phyloP scores from a whole-genome alignment of 2,888 invertebrate genomes.

The Cephus sareptanus region DNA sequence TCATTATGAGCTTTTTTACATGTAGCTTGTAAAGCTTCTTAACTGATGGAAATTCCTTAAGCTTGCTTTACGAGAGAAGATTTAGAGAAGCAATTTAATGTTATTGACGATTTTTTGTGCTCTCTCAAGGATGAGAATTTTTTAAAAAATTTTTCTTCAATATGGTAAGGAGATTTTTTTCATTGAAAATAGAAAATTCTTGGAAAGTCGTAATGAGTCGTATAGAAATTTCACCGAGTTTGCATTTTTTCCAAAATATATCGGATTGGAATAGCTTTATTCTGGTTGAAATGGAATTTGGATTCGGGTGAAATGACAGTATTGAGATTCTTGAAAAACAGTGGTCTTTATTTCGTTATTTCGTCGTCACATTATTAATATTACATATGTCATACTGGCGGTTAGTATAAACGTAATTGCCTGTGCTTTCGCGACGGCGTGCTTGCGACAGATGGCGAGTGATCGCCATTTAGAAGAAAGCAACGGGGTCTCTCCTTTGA shows the following conservation, averaged over 20 bases:
- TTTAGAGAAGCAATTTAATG: not conserved
- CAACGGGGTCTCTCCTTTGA: not conserved
- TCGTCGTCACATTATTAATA: conserved; percentile 26
- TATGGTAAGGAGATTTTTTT: too few species aligned
- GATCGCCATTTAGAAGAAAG: not conserved
- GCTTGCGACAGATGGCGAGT: not conserved
- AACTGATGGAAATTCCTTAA: not conserved
- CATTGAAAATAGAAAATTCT: not conserved
- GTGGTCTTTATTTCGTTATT: conserved; percentile 48
- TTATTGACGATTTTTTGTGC: not conserved
- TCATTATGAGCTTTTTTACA: not conserved
- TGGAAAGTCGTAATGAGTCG: not conserved
- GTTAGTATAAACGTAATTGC: not conserved
- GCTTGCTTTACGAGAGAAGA: not conserved
- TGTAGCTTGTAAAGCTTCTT: not conserved
- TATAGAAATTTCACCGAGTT: not conserved
- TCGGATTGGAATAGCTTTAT: not conserved
- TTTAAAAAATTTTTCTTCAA: too few species aligned
- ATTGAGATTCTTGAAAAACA: conserved; percentile 38
- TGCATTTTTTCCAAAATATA: not conserved
- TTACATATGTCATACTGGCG: not conserved
- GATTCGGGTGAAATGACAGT: not conserved
- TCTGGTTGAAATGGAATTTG: not conserved
- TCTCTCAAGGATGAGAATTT: too few species aligned
- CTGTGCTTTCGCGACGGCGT: not conserved